Evolutionary conservation across 2,113 vertebrate species (phyloP).

Genomic region (Corydoras sp.): DNA sequence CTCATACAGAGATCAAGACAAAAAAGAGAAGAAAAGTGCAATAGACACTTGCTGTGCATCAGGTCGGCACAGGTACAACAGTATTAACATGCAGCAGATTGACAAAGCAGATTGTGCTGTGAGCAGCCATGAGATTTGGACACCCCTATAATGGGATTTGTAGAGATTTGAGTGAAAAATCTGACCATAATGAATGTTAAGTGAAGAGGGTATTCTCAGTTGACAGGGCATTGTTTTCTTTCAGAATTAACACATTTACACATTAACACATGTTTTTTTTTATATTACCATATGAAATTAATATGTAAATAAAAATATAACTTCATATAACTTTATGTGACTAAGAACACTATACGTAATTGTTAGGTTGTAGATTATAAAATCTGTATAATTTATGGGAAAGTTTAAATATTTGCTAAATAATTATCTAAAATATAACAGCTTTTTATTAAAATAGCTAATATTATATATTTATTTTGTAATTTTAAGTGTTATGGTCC

Average conservation of each 20-base stretch:
- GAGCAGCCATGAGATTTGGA: constrained; percentile 52
- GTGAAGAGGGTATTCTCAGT: constrained; percentile 28
- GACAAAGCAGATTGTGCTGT: constrained; percentile 54
- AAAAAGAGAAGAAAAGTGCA: constrained; percentile 9
- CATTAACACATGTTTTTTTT: background rate
- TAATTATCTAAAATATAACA: too few relatives aligned
- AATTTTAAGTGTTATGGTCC: too few relatives aligned
- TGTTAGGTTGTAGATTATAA: too few relatives aligned
- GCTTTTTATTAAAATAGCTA: too few relatives aligned
- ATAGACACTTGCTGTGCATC: constrained; percentile 6
- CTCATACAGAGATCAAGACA: background rate
- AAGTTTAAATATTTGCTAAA: too few relatives aligned
- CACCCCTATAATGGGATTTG: constrained; percentile 51
- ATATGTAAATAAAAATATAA: too few relatives aligned
- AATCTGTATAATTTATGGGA: too few relatives aligned
- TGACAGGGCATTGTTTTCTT: constrained; percentile 29
- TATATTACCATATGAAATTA: too few relatives aligned
- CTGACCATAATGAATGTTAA: constrained; percentile 46
- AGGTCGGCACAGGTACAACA: constrained; percentile 33
- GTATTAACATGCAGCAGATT: constrained; percentile 51
- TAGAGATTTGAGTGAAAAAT: constrained; percentile 52
- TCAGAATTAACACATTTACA: constrained; percentile 7
- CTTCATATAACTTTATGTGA: too few relatives aligned
- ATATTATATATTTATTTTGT: too few relatives aligned
- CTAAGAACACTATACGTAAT: too few relatives aligned